These are phyloP conservation scores for Zosterops lateralis DNA, from an alignment of 2,113 vertebrate species.

Conservation along the genomic window DNA sequence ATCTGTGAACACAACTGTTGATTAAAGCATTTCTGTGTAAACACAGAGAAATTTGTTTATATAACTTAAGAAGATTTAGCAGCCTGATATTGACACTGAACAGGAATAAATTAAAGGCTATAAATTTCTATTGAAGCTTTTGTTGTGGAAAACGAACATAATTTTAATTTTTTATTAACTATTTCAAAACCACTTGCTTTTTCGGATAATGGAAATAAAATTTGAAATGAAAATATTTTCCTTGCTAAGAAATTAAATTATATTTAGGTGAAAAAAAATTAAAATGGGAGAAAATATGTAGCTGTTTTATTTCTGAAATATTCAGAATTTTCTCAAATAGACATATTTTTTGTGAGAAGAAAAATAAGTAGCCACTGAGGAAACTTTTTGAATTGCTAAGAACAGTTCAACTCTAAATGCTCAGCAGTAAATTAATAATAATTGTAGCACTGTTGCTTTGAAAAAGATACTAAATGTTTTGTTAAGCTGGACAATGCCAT, in stretches of 20 bases:
- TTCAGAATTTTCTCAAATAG: background rate
- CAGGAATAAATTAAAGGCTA: background rate
- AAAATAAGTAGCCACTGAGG: background rate
- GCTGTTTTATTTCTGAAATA: background rate
- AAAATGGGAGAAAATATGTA: background rate
- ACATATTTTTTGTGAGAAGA: background rate
- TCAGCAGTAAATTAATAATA: background rate
- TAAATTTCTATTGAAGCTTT: background rate
- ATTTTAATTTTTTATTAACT: background rate
- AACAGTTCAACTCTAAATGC: background rate
- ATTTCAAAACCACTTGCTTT: background rate
- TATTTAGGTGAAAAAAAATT: background rate
- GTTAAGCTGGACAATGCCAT: background rate
- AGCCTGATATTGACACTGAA: background rate
- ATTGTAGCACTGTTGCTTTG: background rate
- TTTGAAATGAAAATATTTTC: background rate
- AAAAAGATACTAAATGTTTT: background rate
- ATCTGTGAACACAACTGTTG: background rate
- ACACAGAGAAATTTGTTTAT: background rate
- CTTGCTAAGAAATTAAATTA: background rate
- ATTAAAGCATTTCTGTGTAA: background rate
- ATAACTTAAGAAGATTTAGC: background rate
- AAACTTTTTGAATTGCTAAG: background rate
- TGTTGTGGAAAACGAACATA: background rate
- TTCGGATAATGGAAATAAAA: background rate